These are phyloP conservation scores for Rhinella marina DNA, from an alignment of 2,797 vertebrate genomes.

Conservation along the genomic window DNA sequence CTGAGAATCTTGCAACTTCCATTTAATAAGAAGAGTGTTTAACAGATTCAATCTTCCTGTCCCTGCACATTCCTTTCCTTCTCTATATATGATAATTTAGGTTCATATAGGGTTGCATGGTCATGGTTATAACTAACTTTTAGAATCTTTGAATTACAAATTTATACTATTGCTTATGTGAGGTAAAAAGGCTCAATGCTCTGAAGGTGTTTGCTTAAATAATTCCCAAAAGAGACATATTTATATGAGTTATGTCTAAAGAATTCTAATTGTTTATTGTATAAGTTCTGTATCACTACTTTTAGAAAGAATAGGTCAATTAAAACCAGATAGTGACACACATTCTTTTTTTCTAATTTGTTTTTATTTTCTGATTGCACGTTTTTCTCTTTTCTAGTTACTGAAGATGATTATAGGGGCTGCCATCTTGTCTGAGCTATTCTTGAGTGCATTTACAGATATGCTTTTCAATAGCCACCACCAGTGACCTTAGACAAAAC, in stretches of 20 bases:
- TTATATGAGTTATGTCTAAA: background rate
- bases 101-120: background rate
- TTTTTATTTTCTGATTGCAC: no score
- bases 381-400: no score
- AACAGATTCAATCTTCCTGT: conserved; percentile 11
- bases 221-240: background rate
- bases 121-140: background rate
- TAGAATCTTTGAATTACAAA: background rate
- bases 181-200: background rate
- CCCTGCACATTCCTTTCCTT: background rate
- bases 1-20: conserved; percentile 13
- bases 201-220: background rate
- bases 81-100: background rate
- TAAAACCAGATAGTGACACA: no score
- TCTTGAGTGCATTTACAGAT: no score
- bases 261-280: background rate
- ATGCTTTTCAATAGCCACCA: no score
- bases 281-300: background rate
- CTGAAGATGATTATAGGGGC: no score
- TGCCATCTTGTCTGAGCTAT: no score
- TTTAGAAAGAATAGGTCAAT: no score
- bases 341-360: no score
- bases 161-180: background rate
- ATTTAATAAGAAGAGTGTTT: conserved; percentile 32
- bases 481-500: no score